Evolutionary conservation across 2,797 vertebrate species (phyloP).

Genomic region (Salarias fasciatus): DNA sequence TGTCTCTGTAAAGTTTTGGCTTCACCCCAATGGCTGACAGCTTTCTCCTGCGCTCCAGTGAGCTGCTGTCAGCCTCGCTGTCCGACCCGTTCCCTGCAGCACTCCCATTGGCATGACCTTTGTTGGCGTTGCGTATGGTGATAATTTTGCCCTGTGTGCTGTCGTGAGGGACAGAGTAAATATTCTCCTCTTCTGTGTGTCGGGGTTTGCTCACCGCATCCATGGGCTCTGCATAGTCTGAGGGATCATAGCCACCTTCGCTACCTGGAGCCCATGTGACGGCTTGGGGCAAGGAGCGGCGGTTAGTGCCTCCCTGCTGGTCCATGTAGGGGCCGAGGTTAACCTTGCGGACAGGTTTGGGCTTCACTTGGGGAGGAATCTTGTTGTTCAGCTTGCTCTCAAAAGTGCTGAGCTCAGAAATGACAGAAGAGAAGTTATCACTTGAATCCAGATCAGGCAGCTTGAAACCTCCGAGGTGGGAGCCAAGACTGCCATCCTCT

Average conservation of each 20-base stretch:
- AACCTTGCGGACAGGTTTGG: slow-evolving; percentile 90
- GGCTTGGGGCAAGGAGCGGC: slow-evolving; percentile 87
- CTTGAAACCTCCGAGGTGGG: slow-evolving; percentile 87
- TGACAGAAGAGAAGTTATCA: slow-evolving; percentile 87
- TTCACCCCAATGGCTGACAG: slow-evolving; percentile 87
- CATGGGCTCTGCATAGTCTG: slow-evolving; percentile 96
- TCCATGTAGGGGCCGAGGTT: slow-evolving; percentile 88
- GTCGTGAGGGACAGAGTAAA: slow-evolving; percentile 97
- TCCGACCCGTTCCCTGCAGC: slow-evolving; percentile 93
- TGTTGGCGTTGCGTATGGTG: slow-evolving; percentile 96
- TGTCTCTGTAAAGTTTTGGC: slow-evolving; percentile 90
- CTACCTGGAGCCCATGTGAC: slow-evolving; percentile 88
- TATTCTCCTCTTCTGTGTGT: slow-evolving; percentile 93
- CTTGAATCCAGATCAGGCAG: slow-evolving; percentile 88
- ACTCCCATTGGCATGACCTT: slow-evolving; percentile 89
- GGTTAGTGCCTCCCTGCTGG: slow-evolving; percentile 82
- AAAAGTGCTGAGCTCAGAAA: slow-evolving; percentile 86
- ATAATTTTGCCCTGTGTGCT: slow-evolving; percentile 99
- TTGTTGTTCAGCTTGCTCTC: slow-evolving; percentile 95
- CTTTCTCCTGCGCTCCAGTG: slow-evolving; percentile 90
- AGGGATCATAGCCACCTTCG: slow-evolving; percentile 92
- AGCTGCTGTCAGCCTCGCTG: slow-evolving; percentile 94
- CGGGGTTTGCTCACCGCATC: slow-evolving; percentile 93
- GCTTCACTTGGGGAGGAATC: slow-evolving; percentile 91
- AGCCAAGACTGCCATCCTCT: slow-evolving; percentile 83